These are phyloP conservation scores for Anodontia alba DNA, from an alignment of 2,888 invertebrate genomes.

Conservation along the genomic window DNA sequence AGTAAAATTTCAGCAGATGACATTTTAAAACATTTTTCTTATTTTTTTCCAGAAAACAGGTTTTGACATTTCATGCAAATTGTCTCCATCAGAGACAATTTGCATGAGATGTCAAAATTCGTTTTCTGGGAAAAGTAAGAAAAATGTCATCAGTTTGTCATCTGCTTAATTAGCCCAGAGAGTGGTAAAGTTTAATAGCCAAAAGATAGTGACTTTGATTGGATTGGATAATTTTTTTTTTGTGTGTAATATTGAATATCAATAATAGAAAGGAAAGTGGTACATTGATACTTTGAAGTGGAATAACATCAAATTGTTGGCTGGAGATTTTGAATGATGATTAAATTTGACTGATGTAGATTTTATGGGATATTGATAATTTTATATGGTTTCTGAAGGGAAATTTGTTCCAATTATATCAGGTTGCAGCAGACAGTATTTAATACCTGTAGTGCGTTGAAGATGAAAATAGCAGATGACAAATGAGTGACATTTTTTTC, in stretches of 20 bases:
- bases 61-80: no score
- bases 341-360: background rate
- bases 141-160: no score
- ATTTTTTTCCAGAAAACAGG: no score
- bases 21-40: no score
- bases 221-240: background rate
- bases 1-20: no score
- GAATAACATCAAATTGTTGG: background rate
- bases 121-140: no score
- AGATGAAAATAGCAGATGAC: background rate
- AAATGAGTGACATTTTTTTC: no score
- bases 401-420: background rate
- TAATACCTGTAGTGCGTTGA: background rate
- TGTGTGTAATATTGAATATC: constrained; percentile 6
- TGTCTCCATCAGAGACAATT: no score
- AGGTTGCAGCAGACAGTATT: no score
- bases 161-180: no score
- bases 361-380: background rate
- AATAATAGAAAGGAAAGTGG: background rate
- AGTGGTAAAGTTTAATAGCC: no score
- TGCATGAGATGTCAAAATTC: no score
- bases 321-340: background rate
- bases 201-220: background rate
- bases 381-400: background rate
- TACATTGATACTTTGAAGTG: background rate